Evolutionary conservation across 2,113 vertebrate genomes (phyloP).

Genomic region (Colossoma macropomum): DNA sequence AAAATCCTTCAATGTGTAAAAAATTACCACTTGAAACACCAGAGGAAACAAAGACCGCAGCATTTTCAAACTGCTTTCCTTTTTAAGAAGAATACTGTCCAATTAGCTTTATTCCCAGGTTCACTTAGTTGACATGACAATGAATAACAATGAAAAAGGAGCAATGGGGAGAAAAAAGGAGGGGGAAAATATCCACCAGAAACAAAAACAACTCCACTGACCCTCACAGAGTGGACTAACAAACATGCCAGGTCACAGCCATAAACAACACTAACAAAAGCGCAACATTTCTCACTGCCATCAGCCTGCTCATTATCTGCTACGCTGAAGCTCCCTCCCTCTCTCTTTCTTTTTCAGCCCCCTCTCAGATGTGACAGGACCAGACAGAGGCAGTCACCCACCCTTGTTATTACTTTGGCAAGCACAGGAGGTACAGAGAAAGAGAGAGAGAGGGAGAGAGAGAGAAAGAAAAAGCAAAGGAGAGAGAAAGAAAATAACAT

Average conservation of each 20-base stretch:
- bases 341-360: neutral
- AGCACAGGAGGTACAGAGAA: slow-evolving; percentile 58
- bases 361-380: neutral
- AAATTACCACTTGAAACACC: too few species aligned
- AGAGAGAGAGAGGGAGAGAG: neutral
- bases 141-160: neutral
- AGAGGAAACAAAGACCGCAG: neutral
- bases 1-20: too few species aligned
- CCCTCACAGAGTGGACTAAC: neutral
- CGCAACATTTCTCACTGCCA: slow-evolving; percentile 2
- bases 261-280: slow-evolving; percentile 1
- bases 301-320: slow-evolving; percentile 10
- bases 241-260: slow-evolving; percentile 2
- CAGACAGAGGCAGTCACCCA: slow-evolving; percentile 68
- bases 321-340: neutral
- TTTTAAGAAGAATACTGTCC: too few species aligned
- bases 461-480: neutral
- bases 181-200: slow-evolving; percentile 42
- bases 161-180: slow-evolving; percentile 33
- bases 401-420: slow-evolving; percentile 67
- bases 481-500: slow-evolving; percentile 48
- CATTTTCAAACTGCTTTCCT: too few species aligned
- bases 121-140: neutral
- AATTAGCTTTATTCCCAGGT: neutral
- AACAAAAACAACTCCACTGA: slow-evolving; percentile 4